Conservation (phyloP, 2,113 vertebrate species). For the Myiozetetes cayanensis region DNA sequence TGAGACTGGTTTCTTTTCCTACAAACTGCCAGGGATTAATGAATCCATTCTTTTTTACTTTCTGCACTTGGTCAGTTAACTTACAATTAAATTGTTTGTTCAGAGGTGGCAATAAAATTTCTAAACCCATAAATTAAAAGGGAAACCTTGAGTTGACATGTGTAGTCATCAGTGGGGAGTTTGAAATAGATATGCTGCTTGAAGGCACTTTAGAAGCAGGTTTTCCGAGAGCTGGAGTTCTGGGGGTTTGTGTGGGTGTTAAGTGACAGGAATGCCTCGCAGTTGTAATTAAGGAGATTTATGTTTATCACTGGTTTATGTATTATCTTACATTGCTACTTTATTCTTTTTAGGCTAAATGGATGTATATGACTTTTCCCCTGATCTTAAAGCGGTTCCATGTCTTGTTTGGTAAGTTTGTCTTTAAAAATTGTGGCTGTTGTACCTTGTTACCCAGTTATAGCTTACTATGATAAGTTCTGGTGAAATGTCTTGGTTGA, state of each 20-base stretch:
- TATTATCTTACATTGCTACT: background rate
- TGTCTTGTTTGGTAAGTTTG: conserved; percentile 82
- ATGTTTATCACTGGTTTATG: background rate
- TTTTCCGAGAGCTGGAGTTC: background rate
- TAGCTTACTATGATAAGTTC: background rate
- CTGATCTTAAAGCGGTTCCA: conserved; percentile 75
- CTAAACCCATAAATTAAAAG: background rate
- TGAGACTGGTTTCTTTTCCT: background rate
- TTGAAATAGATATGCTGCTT: background rate
- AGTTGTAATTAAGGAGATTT: background rate
- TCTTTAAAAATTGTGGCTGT: background rate
- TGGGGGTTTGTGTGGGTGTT: background rate
- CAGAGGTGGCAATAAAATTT: background rate
- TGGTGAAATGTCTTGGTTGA: background rate
- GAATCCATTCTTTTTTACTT: background rate
- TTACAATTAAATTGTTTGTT: background rate
- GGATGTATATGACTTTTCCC: conserved; percentile 58
- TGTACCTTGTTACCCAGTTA: background rate
- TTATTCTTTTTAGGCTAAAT: conserved; percentile 60
- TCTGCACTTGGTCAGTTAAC: background rate
- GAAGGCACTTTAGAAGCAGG: background rate
- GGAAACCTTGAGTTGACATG: background rate
- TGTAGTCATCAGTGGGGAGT: background rate
- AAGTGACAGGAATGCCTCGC: background rate
- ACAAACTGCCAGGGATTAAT: background rate